Evolutionary conservation across 92 coral and sea anemone genomes (phyloP), one percentile per base, ranked within the genome.

Genomic region (Palythoa grandiflora): DNA sequence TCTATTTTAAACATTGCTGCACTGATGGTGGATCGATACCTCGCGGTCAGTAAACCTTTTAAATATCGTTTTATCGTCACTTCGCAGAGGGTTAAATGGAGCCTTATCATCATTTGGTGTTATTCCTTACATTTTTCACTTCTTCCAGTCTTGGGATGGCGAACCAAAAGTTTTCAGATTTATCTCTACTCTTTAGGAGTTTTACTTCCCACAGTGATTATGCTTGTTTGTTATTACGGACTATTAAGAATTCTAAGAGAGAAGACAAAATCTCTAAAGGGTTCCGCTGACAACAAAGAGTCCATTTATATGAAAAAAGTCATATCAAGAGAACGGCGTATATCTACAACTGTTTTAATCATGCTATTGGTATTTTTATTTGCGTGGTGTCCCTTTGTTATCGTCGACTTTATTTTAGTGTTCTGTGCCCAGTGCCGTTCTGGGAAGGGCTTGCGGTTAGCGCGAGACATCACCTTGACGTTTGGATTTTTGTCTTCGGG

Each of bases 401-500:
- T 84, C 28, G 91, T 92, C 5, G 98, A 94, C 40, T 91, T 94
- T 57, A 71, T 83, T 6, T 79, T 94, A 78, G 98, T 94, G 6
- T 94, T 94, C 75, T 94, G 98, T 51, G 54, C 88, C 20, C 59
- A 77, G 0, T 94, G 98, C 87, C 88, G 98, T 73, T 53, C 86
- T 8, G 90, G 92, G 12, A 73, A 83, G 0, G 77, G 61, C 12
- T 87, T 94, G 8, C 94, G 92, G 10, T 68, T 93, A 0, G 96
- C 91, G 0, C 85, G 98, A 54, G 98, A 94, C 36, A 61, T 93
- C 14, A 93, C 98, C 3, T 21, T 94, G 28, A 92, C 95, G 1
- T 71, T 94, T 2, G 98, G 98, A 2, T 94, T 94, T 68, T 91
- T 93, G 47, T 94, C 98, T 44, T 94, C 98, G 0, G 98, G 98